phyloP scores from a whole-genome alignment of 2,797 vertebrate species.

The Hyperoplus lanceolatus region DNA sequence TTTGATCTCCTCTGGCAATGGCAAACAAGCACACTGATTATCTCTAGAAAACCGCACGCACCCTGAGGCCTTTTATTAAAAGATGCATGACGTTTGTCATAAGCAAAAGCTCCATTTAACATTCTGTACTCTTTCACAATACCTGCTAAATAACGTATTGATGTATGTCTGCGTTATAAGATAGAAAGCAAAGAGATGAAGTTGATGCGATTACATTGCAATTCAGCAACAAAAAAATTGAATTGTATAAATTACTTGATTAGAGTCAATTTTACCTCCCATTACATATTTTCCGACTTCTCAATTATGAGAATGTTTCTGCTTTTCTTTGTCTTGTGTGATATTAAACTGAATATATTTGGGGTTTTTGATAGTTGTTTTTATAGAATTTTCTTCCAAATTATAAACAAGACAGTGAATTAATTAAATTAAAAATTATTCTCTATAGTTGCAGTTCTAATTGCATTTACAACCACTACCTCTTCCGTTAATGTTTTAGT shows the following conservation, averaged over 20 bases:
- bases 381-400: neutral
- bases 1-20: neutral
- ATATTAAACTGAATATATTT: neutral
- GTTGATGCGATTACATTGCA: neutral
- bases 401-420: neutral
- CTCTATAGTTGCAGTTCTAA: neutral
- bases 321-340: neutral
- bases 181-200: neutral
- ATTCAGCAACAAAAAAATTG: neutral
- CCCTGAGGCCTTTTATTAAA: neutral
- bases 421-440: neutral
- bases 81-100: neutral
- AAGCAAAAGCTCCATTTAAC: slow-evolving; percentile 7
- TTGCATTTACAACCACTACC: neutral
- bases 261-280: neutral
- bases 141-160: neutral
- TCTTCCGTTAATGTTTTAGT: slow-evolving; percentile 7
- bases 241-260: neutral
- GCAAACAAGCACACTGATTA: too few species aligned
- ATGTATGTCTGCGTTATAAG: neutral
- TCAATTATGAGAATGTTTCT: neutral
- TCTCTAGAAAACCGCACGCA: too few species aligned
- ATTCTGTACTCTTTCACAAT: neutral
- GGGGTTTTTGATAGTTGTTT: neutral
- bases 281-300: neutral